These are phyloP conservation scores for Drosophila triauraria DNA, from an alignment of 1,140 invertebrate species.

Conservation along the genomic window DNA sequence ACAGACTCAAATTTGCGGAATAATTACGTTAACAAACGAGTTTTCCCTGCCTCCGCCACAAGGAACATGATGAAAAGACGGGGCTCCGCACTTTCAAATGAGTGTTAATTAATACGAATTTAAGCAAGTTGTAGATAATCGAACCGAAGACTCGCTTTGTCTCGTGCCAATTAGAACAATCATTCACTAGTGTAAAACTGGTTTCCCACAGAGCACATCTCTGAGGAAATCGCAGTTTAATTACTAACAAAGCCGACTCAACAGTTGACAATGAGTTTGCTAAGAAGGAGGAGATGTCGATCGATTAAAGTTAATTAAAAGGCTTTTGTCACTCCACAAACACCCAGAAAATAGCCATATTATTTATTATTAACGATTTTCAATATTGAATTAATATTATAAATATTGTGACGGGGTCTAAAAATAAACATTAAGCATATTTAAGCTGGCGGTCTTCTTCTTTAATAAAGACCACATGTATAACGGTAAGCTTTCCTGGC, in stretches of 20 bases:
- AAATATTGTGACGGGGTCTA: too few species aligned
- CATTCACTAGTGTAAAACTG: not conserved
- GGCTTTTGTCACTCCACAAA: too few species aligned
- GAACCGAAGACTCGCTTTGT: slow-evolving; percentile 6
- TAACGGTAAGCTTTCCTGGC: not conserved
- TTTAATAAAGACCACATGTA: not conserved
- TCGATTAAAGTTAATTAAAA: not conserved
- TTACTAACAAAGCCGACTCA: not conserved
- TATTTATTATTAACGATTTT: not conserved
- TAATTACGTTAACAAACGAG: slow-evolving; percentile 20
- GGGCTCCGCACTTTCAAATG: not conserved
- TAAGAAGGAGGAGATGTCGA: not conserved
- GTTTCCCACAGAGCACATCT: not conserved
- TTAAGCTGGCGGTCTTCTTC: not conserved
- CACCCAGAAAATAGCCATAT: too few species aligned
- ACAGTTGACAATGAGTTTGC: not conserved
- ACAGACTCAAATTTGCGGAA: slow-evolving; percentile 5
- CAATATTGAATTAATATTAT: not conserved
- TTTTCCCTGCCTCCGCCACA: not conserved
- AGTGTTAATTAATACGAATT: slow-evolving; percentile 16
- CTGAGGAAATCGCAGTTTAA: not conserved
- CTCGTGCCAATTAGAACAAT: slow-evolving; percentile 1
- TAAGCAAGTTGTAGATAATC: slow-evolving; percentile 6
- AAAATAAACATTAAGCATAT: not conserved
- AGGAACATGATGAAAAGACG: not conserved